Percentiles rank a stretch among this genome's conserved stretches.
These are phyloP conservation scores for Malthinus seriepunctatus DNA, from an alignment of 2,888 invertebrate species.

Conservation along the genomic window DNA sequence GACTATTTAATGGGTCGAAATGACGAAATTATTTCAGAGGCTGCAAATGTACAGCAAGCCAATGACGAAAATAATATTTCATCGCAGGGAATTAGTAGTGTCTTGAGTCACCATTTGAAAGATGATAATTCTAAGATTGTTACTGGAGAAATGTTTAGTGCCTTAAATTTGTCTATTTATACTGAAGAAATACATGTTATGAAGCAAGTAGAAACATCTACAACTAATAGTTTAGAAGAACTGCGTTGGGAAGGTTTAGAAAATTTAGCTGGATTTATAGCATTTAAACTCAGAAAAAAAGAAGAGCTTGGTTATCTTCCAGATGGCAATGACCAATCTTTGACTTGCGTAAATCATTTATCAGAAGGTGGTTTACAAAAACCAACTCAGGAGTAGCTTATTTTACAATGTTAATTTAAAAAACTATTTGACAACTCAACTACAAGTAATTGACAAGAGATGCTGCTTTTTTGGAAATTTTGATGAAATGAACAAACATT, in stretches of 20 bases:
- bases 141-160: not conserved
- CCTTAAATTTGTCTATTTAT: not conserved
- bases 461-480: no score
- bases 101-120: not conserved
- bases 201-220: not conserved
- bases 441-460: no score
- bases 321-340: not conserved
- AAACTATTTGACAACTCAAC: no score
- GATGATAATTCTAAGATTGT: not conserved
- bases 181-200: not conserved
- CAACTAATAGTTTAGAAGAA: conserved; percentile 11
- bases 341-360: conserved; percentile 1
- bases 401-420: no score
- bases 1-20: conserved; percentile 30
- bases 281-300: conserved; percentile 7
- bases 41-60: conserved; percentile 13
- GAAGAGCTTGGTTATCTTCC: not conserved
- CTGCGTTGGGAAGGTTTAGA: conserved; percentile 21
- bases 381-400: conserved; percentile 3
- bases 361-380: conserved; percentile 13
- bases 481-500: no score
- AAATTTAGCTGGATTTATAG: conserved; percentile 20
- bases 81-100: not conserved
- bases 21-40: conserved; percentile 12
- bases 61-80: not conserved